A percentile compares a stretch with the other conserved stretches of the same genome.
Evolutionary conservation across 2,888 invertebrate species (phyloP).

Genomic region (Chymomyza amoena): DNA sequence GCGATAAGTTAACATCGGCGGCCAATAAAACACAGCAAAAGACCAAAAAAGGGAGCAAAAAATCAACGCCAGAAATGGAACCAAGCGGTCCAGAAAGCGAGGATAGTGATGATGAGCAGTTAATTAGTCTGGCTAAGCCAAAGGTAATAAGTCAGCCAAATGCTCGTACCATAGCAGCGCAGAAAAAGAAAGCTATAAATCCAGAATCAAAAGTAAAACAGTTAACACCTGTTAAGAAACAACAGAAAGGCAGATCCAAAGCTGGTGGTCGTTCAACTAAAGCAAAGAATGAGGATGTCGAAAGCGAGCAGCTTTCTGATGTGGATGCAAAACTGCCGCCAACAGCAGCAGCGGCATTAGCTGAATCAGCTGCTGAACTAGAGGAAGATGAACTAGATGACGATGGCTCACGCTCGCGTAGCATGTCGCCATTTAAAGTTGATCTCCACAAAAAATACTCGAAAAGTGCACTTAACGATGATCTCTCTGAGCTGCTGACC

Average conservation of each 20-base stretch:
- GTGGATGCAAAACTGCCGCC: constrained; percentile 60
- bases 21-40: constrained; percentile 47
- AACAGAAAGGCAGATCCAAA: constrained; percentile 11
- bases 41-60: constrained; percentile 56
- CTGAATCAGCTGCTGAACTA: constrained; percentile 70
- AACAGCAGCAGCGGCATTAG: constrained; percentile 69
- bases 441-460: constrained; percentile 79
- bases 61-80: constrained; percentile 49
- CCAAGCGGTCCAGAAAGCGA: constrained; percentile 43
- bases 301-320: constrained; percentile 43
- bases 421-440: constrained; percentile 78
- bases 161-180: constrained; percentile 61
- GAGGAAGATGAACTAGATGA: constrained; percentile 66
- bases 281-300: constrained; percentile 39
- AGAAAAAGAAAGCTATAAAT: constrained; percentile 52
- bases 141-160: constrained; percentile 30
- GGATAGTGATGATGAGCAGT: constrained; percentile 59
- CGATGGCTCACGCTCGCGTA: constrained; percentile 71
- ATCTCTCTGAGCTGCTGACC: constrained; percentile 73
- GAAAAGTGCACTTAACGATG: constrained; percentile 78
- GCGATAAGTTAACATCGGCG: constrained; percentile 36
- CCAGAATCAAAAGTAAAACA: constrained; percentile 57
- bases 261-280: background rate
- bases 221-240: constrained; percentile 47
- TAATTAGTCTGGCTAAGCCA: constrained; percentile 35